Evolutionary conservation across 2,113 vertebrate genomes (phyloP).

Genomic region (Laticauda laticaudata): DNA sequence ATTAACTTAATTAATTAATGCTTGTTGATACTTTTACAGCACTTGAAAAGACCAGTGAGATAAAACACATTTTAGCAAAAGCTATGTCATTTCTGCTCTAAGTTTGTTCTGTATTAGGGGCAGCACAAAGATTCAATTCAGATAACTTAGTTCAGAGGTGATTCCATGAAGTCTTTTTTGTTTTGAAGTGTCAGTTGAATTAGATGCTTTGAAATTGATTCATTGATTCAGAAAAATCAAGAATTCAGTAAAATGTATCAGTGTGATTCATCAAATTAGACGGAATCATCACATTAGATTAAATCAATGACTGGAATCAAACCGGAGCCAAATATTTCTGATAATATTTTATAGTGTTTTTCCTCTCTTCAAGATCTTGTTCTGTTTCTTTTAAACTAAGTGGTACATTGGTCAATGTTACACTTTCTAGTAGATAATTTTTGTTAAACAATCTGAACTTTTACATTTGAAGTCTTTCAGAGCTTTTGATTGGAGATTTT

Average conservation of each 20-base stretch:
- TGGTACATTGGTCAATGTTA: neutral
- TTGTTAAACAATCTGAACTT: neutral
- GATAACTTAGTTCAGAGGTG: neutral
- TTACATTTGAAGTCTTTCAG: neutral
- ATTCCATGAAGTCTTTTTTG: neutral
- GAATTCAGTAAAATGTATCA: neutral
- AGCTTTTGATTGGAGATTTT: neutral
- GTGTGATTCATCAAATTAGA: neutral
- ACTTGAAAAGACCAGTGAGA: neutral
- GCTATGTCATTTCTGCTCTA: neutral
- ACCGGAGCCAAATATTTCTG: neutral
- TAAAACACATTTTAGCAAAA: neutral
- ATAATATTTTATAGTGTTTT: neutral
- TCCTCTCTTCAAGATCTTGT: neutral
- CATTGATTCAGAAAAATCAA: neutral
- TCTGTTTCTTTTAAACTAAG: neutral
- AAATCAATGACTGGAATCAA: neutral
- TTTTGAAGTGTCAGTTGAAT: neutral
- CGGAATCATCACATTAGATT: neutral
- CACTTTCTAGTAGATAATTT: neutral
- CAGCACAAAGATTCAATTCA: neutral
- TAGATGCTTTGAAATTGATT: neutral
- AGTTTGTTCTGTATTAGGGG: neutral
- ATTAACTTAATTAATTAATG: neutral
- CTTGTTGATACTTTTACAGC: neutral